Evolutionary conservation across 2,888 invertebrate species (phyloP).

Genomic region (Dynastes grantii): DNA sequence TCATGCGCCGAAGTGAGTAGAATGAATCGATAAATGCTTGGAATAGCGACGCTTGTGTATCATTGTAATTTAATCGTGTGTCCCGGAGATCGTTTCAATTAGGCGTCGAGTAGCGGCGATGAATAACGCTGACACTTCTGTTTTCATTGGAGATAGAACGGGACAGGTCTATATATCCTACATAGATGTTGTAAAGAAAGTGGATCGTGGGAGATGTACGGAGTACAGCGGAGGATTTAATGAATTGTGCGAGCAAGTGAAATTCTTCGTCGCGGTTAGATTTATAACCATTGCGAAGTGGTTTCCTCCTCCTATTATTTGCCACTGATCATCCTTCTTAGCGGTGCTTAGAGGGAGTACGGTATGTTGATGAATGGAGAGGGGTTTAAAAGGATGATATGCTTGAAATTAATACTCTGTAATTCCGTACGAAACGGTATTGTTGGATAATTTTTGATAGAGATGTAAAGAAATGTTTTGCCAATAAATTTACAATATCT

Average conservation of each 20-base stretch:
- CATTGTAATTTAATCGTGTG: constrained; percentile 46
- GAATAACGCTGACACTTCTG: neutral
- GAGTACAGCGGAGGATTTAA: constrained; percentile 11
- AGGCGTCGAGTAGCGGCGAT: neutral
- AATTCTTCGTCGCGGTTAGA: constrained; percentile 44
- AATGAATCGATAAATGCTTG: constrained; percentile 34
- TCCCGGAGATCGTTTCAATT: constrained; percentile 41
- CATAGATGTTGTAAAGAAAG: no score
- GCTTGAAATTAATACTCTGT: no score
- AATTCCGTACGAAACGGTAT: no score
- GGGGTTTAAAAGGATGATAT: no score
- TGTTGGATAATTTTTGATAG: no score
- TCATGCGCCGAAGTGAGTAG: neutral
- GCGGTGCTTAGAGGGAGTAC: neutral
- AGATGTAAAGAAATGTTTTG: no score
- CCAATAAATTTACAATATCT: no score
- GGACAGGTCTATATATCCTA: neutral
- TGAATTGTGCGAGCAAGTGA: constrained; percentile 43
- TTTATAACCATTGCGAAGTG: constrained; percentile 30
- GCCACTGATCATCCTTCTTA: neutral
- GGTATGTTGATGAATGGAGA: no score
- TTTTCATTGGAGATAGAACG: neutral
- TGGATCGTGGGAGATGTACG: neutral
- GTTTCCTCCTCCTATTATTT: constrained; percentile 1
- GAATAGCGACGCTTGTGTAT: constrained; percentile 44